A percentile compares a stretch with the other conserved stretches of the same genome.
Conservation (phyloP, 2,888 invertebrate genomes). For the Acrobeloides nanus region DNA sequence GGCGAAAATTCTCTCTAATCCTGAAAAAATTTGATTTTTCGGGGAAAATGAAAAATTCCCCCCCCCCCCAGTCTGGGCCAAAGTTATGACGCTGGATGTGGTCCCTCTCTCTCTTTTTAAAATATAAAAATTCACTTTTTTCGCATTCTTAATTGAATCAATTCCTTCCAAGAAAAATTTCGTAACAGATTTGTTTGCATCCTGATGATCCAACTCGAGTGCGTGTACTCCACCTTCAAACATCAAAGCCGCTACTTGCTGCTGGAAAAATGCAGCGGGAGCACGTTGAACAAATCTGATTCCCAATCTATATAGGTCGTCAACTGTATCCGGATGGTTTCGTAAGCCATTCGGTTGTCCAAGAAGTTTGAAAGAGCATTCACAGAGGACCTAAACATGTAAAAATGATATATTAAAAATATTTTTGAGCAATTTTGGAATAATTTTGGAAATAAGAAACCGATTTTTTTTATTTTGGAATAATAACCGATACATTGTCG, state of each 20-base stretch:
- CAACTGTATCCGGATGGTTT: conserved; percentile 93
- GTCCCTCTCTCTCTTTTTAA: too few relatives aligned
- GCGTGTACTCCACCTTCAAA: conserved; percentile 76
- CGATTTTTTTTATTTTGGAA: not conserved
- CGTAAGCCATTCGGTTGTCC: conserved; percentile 71
- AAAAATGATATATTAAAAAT: not conserved
- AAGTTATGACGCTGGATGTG: too few relatives aligned
- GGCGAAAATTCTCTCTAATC: too few relatives aligned
- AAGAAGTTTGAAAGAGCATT: conserved; percentile 60
- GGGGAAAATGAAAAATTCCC: too few relatives aligned
- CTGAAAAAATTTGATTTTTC: too few relatives aligned
- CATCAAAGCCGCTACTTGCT: conserved; percentile 68
- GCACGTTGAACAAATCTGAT: conserved; percentile 72
- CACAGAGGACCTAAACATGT: conserved; percentile 8
- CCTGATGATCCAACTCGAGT: conserved; percentile 66
- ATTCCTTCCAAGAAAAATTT: conserved; percentile 84
- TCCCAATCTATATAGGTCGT: conserved; percentile 84
- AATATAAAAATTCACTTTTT: too few relatives aligned
- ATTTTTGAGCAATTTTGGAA: conserved; percentile 1
- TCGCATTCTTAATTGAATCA: conserved; percentile 57
- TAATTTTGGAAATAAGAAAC: conserved; percentile 4
- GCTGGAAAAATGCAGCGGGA: conserved; percentile 73
- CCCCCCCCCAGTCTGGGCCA: too few relatives aligned
- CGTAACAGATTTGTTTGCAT: conserved; percentile 78
- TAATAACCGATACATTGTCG: too few relatives aligned